Conservation (phyloP, 2,888 invertebrate genomes). For the Artemia sinica region DNA sequence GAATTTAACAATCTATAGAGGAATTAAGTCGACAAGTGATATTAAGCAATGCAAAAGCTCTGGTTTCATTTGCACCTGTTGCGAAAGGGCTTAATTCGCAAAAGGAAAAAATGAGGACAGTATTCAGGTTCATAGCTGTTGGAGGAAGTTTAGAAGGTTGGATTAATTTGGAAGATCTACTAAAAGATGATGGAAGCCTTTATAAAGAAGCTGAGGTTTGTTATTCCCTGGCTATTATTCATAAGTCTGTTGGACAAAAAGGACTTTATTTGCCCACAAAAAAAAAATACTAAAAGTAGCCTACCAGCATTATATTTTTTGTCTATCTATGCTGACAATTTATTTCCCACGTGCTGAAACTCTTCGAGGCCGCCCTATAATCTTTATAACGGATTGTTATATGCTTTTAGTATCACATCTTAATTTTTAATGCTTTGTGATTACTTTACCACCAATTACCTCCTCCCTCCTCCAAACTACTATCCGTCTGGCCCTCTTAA, state of each 20-base stretch:
- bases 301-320: constrained; percentile 28
- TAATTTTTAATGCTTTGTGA: no score
- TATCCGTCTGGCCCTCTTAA: no score
- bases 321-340: no score
- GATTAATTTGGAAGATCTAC: constrained; percentile 8
- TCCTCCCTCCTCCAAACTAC: no score
- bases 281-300: constrained; percentile 32
- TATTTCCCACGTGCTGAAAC: no score
- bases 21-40: neutral
- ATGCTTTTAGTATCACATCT: no score
- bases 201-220: constrained; percentile 5
- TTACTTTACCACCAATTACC: no score
- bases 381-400: no score
- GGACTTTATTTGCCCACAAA: constrained; percentile 8
- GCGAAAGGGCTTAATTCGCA: neutral
- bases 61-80: constrained; percentile 1
- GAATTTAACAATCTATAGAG: no score
- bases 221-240: no score
- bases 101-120: neutral
- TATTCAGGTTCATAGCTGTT: neutral
- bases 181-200: neutral
- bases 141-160: neutral
- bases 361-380: no score
- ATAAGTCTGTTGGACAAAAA: neutral
- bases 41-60: neutral